A percentile compares a stretch with the other conserved stretches of the same genome.
Evolutionary conservation across 2,888 invertebrate genomes (phyloP).

Genomic region (Macaria liturata): DNA sequence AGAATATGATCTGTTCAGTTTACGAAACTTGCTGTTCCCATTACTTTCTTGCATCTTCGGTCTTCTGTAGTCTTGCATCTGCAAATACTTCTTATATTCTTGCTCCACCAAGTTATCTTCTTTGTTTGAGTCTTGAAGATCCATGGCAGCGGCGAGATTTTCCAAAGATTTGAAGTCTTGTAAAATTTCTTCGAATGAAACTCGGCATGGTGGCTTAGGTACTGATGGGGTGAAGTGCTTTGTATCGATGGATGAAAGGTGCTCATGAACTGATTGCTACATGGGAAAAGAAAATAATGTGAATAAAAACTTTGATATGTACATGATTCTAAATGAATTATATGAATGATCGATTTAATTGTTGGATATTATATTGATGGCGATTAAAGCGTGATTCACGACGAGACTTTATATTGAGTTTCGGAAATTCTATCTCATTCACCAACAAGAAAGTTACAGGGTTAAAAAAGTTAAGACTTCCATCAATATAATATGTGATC

Average conservation of each 20-base stretch:
- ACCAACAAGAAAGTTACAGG: too few species aligned
- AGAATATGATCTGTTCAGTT: slow-evolving; percentile 58
- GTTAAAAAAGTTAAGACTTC: too few species aligned
- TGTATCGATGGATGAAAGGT: slow-evolving; percentile 55
- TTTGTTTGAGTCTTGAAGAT: slow-evolving; percentile 26
- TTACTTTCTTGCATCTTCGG: slow-evolving; percentile 53
- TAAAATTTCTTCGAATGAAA: slow-evolving; percentile 56
- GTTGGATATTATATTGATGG: too few species aligned
- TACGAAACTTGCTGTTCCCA: slow-evolving; percentile 45
- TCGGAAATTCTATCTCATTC: too few species aligned
- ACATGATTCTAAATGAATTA: neutral
- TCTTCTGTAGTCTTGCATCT: slow-evolving; percentile 63
- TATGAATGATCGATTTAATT: too few species aligned
- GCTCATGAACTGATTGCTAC: slow-evolving; percentile 60
- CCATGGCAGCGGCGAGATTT: slow-evolving; percentile 40
- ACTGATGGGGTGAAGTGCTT: slow-evolving; percentile 42
- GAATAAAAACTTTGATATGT: slow-evolving; percentile 25
- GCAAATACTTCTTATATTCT: slow-evolving; percentile 43
- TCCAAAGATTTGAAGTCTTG: slow-evolving; percentile 64
- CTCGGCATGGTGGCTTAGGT: slow-evolving; percentile 37
- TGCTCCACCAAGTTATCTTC: slow-evolving; percentile 21
- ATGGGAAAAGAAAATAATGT: slow-evolving; percentile 41
- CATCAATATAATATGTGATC: neutral
- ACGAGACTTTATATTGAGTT: too few species aligned
- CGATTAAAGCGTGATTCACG: too few species aligned